phyloP scores from a whole-genome alignment of 2,888 invertebrate genomes.

The Erynnis tages region DNA sequence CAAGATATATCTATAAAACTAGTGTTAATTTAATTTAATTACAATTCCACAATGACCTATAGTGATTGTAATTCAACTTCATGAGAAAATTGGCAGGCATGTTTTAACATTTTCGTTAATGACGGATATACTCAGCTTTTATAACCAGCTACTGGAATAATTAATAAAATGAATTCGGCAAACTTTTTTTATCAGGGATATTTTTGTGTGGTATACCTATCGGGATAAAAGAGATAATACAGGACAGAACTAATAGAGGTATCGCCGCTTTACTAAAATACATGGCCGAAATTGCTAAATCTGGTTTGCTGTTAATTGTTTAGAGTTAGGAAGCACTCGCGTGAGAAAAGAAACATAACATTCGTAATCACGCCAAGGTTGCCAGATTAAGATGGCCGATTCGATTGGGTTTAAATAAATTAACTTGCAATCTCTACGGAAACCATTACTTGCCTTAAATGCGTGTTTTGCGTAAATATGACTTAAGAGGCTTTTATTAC shows the following conservation, averaged over 20 bases:
- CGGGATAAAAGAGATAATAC: too few relatives aligned
- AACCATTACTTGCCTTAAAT: slow-evolving; percentile 21
- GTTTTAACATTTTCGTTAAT: too few relatives aligned
- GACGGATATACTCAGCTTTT: too few relatives aligned
- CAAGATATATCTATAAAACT: neutral
- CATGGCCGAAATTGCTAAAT: slow-evolving; percentile 7
- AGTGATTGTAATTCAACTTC: too few relatives aligned
- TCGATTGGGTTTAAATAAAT: slow-evolving; percentile 52
- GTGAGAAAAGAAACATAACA: slow-evolving; percentile 26
- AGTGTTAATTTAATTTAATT: neutral
- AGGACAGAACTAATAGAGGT: too few relatives aligned
- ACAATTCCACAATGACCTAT: too few relatives aligned
- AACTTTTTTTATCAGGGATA: too few relatives aligned
- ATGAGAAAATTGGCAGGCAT: too few relatives aligned
- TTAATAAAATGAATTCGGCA: too few relatives aligned
- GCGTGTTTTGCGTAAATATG: slow-evolving; percentile 18
- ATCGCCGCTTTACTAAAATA: slow-evolving; percentile 1
- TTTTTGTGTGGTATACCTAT: too few relatives aligned
- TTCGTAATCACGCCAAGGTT: slow-evolving; percentile 52
- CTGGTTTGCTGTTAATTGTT: slow-evolving; percentile 20
- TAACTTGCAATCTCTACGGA: slow-evolving; percentile 40
- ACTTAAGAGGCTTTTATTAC: neutral
- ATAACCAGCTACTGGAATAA: too few relatives aligned
- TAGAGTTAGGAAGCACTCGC: slow-evolving; percentile 11
- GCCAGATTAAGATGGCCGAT: slow-evolving; percentile 41